A percentile compares a stretch with the other conserved stretches of the same genome.
Evolutionary conservation across 2,113 vertebrate genomes (phyloP).

Genomic region (Bufo bufo): DNA sequence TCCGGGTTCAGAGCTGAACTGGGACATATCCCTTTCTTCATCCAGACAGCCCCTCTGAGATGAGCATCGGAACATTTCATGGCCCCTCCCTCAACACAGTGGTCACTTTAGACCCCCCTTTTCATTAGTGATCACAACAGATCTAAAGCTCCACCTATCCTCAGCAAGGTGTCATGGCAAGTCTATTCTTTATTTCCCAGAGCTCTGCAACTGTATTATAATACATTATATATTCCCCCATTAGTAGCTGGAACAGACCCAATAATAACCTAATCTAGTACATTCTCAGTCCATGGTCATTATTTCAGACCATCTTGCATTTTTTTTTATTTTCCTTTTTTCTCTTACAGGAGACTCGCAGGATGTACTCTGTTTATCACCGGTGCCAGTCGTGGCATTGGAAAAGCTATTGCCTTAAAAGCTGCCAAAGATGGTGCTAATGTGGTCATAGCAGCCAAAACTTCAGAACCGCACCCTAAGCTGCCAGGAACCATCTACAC

Average conservation of each 20-base stretch:
- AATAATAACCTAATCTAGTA: neutral
- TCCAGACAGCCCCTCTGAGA: no score
- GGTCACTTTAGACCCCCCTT: no score
- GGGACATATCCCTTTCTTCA: no score
- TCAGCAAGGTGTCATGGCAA: no score
- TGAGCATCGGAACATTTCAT: no score
- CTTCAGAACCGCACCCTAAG: conserved; percentile 83
- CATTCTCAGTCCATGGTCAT: neutral
- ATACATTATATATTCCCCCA: neutral
- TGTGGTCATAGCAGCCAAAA: conserved; percentile 93
- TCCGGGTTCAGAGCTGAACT: no score
- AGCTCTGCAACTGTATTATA: neutral
- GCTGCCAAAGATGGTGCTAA: conserved; percentile 95
- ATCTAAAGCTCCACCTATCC: no score
- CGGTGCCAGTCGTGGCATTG: conserved; percentile 93
- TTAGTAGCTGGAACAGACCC: neutral
- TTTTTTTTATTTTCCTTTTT: neutral
- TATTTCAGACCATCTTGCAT: no score
- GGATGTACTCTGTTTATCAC: conserved; percentile 94
- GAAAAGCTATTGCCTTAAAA: conserved; percentile 95
- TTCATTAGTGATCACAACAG: no score
- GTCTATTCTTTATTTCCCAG: no score
- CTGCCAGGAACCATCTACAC: conserved; percentile 93
- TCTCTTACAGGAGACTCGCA: conserved; percentile 81
- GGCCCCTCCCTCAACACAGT: no score